phyloP scores from a whole-genome alignment of 1,140 invertebrate genomes.

The Campoletis sonorensis region DNA sequence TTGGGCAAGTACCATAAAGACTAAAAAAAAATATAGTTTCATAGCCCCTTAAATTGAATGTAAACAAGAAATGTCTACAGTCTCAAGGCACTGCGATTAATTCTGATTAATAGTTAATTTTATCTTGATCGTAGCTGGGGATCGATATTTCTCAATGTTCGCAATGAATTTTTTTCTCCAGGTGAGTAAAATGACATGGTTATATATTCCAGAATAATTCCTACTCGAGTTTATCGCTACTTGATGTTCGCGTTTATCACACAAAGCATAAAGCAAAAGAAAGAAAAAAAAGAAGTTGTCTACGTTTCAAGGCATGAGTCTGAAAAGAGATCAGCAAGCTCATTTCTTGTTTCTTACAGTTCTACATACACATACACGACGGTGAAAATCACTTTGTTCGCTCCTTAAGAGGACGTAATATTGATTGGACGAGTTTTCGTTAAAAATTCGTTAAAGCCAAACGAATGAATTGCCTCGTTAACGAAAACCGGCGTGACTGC shows the following conservation, averaged over 20 bases:
- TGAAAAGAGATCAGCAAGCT: not conserved
- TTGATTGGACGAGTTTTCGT: conserved; percentile 42
- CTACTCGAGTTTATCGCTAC: not conserved
- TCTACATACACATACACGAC: not conserved
- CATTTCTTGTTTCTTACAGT: not conserved
- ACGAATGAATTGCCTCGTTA: conserved; percentile 46
- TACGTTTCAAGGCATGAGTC: not conserved
- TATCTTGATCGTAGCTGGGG: not conserved
- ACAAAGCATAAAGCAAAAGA: not conserved
- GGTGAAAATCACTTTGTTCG: conserved; percentile 16
- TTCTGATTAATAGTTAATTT: not conserved
- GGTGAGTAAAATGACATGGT: not conserved
- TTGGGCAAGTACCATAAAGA: not conserved
- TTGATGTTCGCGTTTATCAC: not conserved
- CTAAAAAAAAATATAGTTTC: not conserved
- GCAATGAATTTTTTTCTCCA: not conserved
- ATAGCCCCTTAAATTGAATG: not conserved
- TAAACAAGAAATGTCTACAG: not conserved
- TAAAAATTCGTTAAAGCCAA: conserved; percentile 19
- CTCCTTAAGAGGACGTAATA: conserved; percentile 34
- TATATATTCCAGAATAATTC: not conserved
- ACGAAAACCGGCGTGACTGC: not conserved
- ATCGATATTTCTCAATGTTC: not conserved
- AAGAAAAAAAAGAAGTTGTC: not conserved
- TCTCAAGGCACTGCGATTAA: not conserved